A percentile compares a stretch with the other conserved stretches of the same genome.
Evolutionary conservation across 1,140 invertebrate genomes (phyloP).

Genomic region (Dysdera silvatica): DNA sequence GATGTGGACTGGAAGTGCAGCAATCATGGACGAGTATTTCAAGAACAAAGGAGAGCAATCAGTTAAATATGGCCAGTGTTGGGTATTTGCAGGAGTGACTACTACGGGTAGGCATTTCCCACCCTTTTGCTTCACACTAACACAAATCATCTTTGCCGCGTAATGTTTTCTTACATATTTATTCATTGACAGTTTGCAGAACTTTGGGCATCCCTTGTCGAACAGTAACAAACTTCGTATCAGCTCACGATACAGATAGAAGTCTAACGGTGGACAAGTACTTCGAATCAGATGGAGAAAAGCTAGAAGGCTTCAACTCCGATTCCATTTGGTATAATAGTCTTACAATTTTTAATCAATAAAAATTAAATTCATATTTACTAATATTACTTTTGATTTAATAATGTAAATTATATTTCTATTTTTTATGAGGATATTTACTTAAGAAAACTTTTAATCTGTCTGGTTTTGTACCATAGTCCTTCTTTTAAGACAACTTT

Average conservation of each 20-base stretch:
- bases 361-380: too few species aligned
- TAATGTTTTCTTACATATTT: not conserved
- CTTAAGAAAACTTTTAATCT: too few species aligned
- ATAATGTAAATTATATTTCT: not conserved
- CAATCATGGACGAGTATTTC: slow-evolving; percentile 75
- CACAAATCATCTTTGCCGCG: not conserved
- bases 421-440: not conserved
- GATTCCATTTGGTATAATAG: slow-evolving; percentile 39
- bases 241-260: slow-evolving; percentile 82
- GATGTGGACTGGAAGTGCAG: slow-evolving; percentile 74
- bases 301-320: slow-evolving; percentile 26
- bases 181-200: slow-evolving; percentile 57
- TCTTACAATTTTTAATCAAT: too few species aligned
- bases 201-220: slow-evolving; percentile 75
- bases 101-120: slow-evolving; percentile 50
- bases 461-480: too few species aligned
- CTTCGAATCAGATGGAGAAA: slow-evolving; percentile 64
- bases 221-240: slow-evolving; percentile 74
- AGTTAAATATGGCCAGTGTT: slow-evolving; percentile 88
- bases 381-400: not conserved
- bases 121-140: not conserved
- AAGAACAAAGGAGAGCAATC: slow-evolving; percentile 60
- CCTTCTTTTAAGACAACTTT: too few species aligned
- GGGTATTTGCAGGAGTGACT: slow-evolving; percentile 83
- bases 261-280: slow-evolving; percentile 82